Base-by-base conservation (phyloP, 2,888 invertebrate genomes). In the Lumbricus terrestris region DNA sequence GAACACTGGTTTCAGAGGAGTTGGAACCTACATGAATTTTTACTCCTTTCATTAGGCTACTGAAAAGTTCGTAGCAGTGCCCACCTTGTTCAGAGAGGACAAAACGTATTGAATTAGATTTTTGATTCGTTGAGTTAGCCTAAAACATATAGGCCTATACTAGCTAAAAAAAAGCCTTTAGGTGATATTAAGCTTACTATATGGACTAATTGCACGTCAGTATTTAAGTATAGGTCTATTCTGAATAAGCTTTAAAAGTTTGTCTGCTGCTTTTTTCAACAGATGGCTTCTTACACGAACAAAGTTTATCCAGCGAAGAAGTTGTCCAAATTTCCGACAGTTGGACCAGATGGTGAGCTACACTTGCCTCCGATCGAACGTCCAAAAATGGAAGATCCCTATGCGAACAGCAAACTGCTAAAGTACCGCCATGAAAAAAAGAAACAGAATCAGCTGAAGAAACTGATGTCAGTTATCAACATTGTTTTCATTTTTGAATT, bases 351-450 rank as follows among this genome's bases (percentile, higher is more conserved):
- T 88, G 90, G 88, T 34, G 88, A 91, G 88, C 93, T 94, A 13
- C 92, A 93, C n/a, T 92, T 94, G 38, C 95, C 95, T 38, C 95
- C 94, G 15, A 94, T 94, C 54, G 92, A 91, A 47, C 93, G 92
- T 82, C 94, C 94, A 34, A 91, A 92, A 15, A 92, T 91, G 37
- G 93, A 94, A 69, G 94, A 95, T 90, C 94, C 94, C 13, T 95
- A 94, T 92, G 94, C 94, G n/a, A 94, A 94, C 91, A 94, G 94
- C 91, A 94, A 94, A 92, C 93, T 95, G 90, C 93, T 95, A 94
- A 94, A 93, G 23, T 94, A 93, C 92, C 93, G 94, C 91, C 92
- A 94, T 90, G 94, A 94, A 34, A 93, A 94, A 90, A 93, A 94
- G 91, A 94, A 94, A 91, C 94, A 94, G 91, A 93, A 93, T 13